Base-by-base conservation (phyloP, 2,113 vertebrate species). In the Motacilla tschutschensis region DNA sequence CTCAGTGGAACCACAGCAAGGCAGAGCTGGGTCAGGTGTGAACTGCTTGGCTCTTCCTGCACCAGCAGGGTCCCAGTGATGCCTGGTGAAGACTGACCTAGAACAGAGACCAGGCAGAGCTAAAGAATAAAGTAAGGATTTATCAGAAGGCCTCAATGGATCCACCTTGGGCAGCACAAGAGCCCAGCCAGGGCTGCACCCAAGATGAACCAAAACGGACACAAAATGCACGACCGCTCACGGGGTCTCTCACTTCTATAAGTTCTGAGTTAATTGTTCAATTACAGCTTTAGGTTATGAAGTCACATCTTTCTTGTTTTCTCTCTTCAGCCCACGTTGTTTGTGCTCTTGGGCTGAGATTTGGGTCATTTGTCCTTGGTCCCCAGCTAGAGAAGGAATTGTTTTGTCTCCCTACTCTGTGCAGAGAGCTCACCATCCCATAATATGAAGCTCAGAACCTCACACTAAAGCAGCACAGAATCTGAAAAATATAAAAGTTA, bases 1-100 rank as follows among this genome's bases (percentile, higher is more conserved):
- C 8, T 40, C n/a, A 14, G 55, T 2, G 1, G 48, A 41, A 4
- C 0, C 31, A 9, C 6, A 3, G 59, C 1, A 13, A 50, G 28
- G 36, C 62, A 76, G 69, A n/a, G 7, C 11, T 2, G 33, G 65
- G 10, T 22, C 35, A 18, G 67, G 38, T 17, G 65, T 17, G 17
- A 51, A 1, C 31, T 5, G 26, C 26, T 12, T 26, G 20, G 73
- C 35, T 15, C 54, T 20, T 26, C 2, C 3, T 2, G 2, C 25
- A 3, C n/a, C 78, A 2, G 2, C 0, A 1, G 31, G 31, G 26
- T 21, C 21, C 26, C 8, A 57, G 54, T 11, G 54, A 16, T 55
- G 21, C 53, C n/a, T 55, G 15, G n/a, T 1, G 14, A 22, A 55
- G 20, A 14, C n/a, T 55, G 53, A 33, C 4, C 14, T 22, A 22